phyloP scores from a whole-genome alignment of 2,888 invertebrate genomes.

The Oligia fasciuncula region DNA sequence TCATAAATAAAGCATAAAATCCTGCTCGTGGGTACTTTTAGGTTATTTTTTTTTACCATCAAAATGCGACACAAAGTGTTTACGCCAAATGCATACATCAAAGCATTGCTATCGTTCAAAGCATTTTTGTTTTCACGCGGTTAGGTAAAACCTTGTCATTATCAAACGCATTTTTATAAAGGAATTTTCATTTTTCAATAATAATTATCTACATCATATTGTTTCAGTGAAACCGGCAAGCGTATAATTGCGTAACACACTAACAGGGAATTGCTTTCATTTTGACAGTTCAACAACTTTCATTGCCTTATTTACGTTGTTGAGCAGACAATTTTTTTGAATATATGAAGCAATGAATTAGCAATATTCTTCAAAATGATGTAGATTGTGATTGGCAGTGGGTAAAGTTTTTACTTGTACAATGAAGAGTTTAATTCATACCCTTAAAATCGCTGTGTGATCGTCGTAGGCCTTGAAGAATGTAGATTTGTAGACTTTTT shows the following conservation, averaged over 20 bases:
- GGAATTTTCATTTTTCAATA: not conserved
- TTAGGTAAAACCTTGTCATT: not conserved
- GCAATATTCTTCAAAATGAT: no score
- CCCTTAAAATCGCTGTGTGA: not conserved
- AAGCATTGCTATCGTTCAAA: constrained; percentile 10
- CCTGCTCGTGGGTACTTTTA: not conserved
- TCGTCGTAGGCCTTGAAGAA: no score
- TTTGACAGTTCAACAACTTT: no score
- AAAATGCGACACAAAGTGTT: constrained; percentile 1
- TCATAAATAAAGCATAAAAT: not conserved
- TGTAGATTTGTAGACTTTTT: no score
- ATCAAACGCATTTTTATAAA: not conserved
- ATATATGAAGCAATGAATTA: no score
- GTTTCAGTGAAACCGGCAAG: not conserved
- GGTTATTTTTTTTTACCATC: constrained; percentile 3
- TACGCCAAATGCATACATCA: constrained; percentile 20
- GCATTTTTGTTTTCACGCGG: not conserved
- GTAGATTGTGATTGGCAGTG: no score
- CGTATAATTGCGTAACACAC: no score
- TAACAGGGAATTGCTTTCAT: no score
- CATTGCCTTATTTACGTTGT: no score
- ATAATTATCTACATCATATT: not conserved
- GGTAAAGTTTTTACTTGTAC: not conserved
- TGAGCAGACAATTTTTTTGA: no score
- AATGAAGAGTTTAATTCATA: not conserved